phyloP scores from a whole-genome alignment of 2,888 invertebrate species.

The Trachelus tabidus region DNA sequence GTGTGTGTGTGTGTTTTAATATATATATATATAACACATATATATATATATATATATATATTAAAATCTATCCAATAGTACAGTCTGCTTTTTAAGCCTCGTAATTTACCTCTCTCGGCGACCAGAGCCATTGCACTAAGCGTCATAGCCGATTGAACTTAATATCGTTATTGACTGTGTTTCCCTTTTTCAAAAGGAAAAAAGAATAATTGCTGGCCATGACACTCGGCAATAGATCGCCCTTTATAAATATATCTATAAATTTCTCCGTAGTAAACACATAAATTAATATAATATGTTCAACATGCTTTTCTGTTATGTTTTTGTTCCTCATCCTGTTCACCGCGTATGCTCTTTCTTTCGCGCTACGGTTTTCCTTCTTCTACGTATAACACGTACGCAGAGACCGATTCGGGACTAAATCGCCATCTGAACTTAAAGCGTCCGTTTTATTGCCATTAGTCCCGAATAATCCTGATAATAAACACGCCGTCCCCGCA shows the following conservation, averaged over 20 bases:
- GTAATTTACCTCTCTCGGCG: conserved; percentile 48
- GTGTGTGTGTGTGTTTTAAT: conserved; percentile 16
- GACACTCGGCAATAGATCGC: conserved; percentile 46
- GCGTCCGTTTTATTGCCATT: too few species aligned
- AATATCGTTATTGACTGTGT: conserved; percentile 32
- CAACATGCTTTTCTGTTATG: conserved; percentile 24
- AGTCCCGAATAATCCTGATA: too few species aligned
- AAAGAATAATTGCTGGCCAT: conserved; percentile 27
- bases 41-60: conserved; percentile 49
- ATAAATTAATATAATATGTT: conserved; percentile 40
- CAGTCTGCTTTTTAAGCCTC: conserved; percentile 66
- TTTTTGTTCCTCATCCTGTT: conserved; percentile 8
- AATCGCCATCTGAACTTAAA: too few species aligned
- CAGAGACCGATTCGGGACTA: neutral
- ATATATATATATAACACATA: neutral
- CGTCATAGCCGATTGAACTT: conserved; percentile 34
- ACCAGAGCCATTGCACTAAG: conserved; percentile 34
- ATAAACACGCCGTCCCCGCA: too few species aligned
- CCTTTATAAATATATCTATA: conserved; percentile 47
- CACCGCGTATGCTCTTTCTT: conserved; percentile 3
- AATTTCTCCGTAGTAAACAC: conserved; percentile 26
- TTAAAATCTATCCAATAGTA: conserved; percentile 64
- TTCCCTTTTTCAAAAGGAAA: conserved; percentile 29
- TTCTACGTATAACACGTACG: neutral
- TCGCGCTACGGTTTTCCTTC: conserved; percentile 14